Conservation (phyloP, 2,888 invertebrate species). For the Halocaridina rubra region DNA sequence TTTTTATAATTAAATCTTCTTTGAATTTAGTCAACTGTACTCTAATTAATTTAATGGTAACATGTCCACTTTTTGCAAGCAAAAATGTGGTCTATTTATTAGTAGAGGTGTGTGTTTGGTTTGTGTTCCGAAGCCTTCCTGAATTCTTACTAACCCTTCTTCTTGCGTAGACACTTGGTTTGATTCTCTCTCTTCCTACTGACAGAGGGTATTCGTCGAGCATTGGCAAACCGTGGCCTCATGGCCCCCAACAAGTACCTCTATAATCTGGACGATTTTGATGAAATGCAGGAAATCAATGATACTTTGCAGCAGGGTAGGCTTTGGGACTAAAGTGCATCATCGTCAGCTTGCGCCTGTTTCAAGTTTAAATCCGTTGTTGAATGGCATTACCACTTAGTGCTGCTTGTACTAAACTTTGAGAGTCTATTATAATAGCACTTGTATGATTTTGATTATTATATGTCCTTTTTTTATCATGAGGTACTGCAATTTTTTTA, state of each 20-base stretch:
- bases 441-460: neutral
- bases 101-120: neutral
- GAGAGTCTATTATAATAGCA: conserved; percentile 9
- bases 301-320: conserved; percentile 57
- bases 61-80: too few relatives aligned
- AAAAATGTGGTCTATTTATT: neutral
- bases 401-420: conserved; percentile 5
- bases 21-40: too few relatives aligned
- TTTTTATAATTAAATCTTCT: too few relatives aligned
- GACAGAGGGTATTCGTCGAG: conserved; percentile 62
- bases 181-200: conserved; percentile 26
- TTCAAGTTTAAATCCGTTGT: neutral
- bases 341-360: conserved; percentile 27
- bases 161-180: conserved; percentile 9
- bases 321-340: conserved; percentile 31
- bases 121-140: neutral
- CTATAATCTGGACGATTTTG: conserved; percentile 60
- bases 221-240: conserved; percentile 56
- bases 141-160: conserved; percentile 15
- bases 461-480: neutral
- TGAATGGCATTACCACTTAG: conserved; percentile 20
- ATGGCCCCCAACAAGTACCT: conserved; percentile 61
- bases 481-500: neutral
- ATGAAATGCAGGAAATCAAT: conserved; percentile 60
- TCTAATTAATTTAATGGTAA: neutral